Evolutionary conservation across 2,888 invertebrate species (phyloP), one percentile per base, ranked within the genome.

Genomic region (Eupithecia insigniata): DNA sequence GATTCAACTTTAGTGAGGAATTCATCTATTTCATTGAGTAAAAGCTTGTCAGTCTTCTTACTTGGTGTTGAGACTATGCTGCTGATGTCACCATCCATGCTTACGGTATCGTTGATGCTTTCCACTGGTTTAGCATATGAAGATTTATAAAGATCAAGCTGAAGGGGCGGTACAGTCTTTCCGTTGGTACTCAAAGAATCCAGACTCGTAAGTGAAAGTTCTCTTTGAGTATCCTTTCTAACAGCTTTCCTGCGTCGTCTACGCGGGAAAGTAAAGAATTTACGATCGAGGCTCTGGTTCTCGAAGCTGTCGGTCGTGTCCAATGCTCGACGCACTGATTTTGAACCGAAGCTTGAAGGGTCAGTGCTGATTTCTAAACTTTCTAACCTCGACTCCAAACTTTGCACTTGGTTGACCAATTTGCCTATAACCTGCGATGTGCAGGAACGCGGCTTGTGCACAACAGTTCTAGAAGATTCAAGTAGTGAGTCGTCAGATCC

Each of bases 351-450:
- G 76, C 86, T 89, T 0, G 91, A 89, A 32, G 87, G 84, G 70
- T 89, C 89, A 66, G 87, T 90, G 58, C 82, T 89, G 18, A 91
- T 83, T 84, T 92, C 94, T 67, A 94, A 88, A 73, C 85, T 90
- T 83, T 91, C 91, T 85, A 94, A 89, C 82, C 94, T 92, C 66
- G 95, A 91, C 84, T 95, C 95, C 51, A 97, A 95, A 75, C 96
- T 95, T 62, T 95, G 94, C 60, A 96, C 95, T 78, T 96, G 94
- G 80, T 93, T 94, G 66, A 96, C 95, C 61, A 96, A 95, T 79
- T 96, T 92, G 16, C 89, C 92, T 1, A 94, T 80, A 55, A 92
- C 92, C 80, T 91, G 92, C 0, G 93, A 95, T 60, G 95, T 94
- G 77, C 93, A 92, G 60, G 92, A 92, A 72, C 85, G 80, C 67